Percentiles rank a stretch among this genome's conserved stretches.
These are phyloP conservation scores for Noctuana brunneofusca DNA, from an alignment of 2,888 invertebrate species.

Conservation along the genomic window DNA sequence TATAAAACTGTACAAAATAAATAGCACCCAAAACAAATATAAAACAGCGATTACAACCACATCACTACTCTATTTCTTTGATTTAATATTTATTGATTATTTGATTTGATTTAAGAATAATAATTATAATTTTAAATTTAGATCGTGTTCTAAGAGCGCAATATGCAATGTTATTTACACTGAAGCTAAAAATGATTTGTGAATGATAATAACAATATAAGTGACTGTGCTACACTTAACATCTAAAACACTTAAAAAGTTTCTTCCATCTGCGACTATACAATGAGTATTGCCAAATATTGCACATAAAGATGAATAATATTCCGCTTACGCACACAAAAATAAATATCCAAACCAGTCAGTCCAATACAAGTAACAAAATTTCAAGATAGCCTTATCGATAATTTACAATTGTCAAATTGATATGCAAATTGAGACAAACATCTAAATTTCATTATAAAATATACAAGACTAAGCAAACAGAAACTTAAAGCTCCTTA, in stretches of 20 bases:
- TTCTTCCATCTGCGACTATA: constrained; percentile 63
- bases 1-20: constrained; percentile 18
- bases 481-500: constrained; percentile 4
- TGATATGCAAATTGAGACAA: constrained; percentile 46
- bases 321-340: constrained; percentile 24
- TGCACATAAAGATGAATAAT: constrained; percentile 61
- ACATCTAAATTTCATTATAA: constrained; percentile 4
- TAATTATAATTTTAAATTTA: neutral
- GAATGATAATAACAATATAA: constrained; percentile 44
- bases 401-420: constrained; percentile 38
- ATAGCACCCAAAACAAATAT: constrained; percentile 30
- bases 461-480: neutral
- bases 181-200: constrained; percentile 40
- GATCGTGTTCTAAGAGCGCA: constrained; percentile 1
- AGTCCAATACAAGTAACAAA: constrained; percentile 44
- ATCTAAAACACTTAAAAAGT: constrained; percentile 59
- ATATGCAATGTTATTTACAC: constrained; percentile 48
- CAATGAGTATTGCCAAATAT: constrained; percentile 80
- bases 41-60: constrained; percentile 15
- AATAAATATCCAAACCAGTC: constrained; percentile 36
- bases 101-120: no score
- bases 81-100: no score
- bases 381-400: constrained; percentile 41
- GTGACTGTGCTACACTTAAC: constrained; percentile 59
- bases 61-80: neutral